Evolutionary conservation across 2,888 invertebrate genomes (phyloP).

Genomic region (Drosophila algonquin): DNA sequence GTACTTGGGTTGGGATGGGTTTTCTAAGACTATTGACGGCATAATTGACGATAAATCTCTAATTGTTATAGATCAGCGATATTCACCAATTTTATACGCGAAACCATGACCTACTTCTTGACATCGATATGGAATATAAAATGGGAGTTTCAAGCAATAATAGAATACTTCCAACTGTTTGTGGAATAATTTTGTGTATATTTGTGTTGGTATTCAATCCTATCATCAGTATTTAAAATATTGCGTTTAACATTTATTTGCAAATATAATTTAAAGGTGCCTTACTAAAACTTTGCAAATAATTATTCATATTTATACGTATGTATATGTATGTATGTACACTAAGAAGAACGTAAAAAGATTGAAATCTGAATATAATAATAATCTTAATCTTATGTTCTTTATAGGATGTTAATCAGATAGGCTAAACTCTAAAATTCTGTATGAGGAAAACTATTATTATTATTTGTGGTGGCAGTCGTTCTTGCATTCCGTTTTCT

Average conservation of each 20-base stretch:
- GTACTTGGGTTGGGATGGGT: neutral
- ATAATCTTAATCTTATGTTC: constrained; percentile 18
- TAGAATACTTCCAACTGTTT: constrained; percentile 29
- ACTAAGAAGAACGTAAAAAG: constrained; percentile 30
- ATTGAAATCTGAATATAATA: constrained; percentile 40
- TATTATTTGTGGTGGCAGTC: neutral
- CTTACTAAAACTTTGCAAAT: constrained; percentile 71
- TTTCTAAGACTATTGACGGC: too few relatives aligned
- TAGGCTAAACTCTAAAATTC: neutral
- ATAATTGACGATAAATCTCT: neutral
- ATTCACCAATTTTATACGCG: constrained; percentile 90
- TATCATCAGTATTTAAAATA: constrained; percentile 56
- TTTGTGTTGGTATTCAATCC: constrained; percentile 38
- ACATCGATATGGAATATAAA: constrained; percentile 84
- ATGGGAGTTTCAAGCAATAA: constrained; percentile 80
- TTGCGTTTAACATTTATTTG: constrained; percentile 36
- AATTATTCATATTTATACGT: constrained; percentile 53
- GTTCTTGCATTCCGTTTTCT: neutral
- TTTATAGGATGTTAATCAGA: neutral
- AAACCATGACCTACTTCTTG: constrained; percentile 85
- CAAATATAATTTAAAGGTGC: constrained; percentile 68
- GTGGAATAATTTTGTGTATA: constrained; percentile 33
- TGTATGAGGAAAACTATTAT: neutral
- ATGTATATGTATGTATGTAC: constrained; percentile 41
- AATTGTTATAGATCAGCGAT: constrained; percentile 86